phyloP scores from a whole-genome alignment of 2,888 invertebrate genomes.

The Hedychridium roseum region DNA sequence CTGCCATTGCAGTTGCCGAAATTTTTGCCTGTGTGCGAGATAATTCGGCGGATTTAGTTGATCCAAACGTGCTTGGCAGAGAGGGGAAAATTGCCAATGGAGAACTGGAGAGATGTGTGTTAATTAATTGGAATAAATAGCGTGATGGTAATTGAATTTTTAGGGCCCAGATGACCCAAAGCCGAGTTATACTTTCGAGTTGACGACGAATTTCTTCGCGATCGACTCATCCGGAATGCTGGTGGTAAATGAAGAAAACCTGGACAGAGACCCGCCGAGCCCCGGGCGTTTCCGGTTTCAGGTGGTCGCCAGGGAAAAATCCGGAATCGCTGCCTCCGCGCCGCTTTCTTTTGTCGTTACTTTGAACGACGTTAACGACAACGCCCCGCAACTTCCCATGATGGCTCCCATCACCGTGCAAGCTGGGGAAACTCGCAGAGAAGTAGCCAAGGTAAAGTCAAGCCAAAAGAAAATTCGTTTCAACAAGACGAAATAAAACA shows the following conservation, averaged over 20 bases:
- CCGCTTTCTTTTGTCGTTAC: conserved; percentile 81
- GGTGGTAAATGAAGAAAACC: conserved; percentile 81
- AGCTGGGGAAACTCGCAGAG: conserved; percentile 76
- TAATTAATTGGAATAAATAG: too few species aligned
- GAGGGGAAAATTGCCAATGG: too few species aligned
- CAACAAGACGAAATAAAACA: too few species aligned
- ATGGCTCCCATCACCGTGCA: conserved; percentile 83
- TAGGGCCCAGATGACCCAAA: conserved; percentile 82
- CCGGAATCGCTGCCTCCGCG: conserved; percentile 81
- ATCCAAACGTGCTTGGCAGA: too few species aligned
- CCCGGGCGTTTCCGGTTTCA: conserved; percentile 86
- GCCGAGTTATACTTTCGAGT: conserved; percentile 81
- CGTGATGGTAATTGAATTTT: conserved; percentile 34
- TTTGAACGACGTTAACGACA: conserved; percentile 85
- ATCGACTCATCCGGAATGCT: conserved; percentile 78
- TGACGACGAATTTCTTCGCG: conserved; percentile 84
- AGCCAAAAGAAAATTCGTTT: too few species aligned
- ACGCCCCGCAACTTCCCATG: conserved; percentile 82
- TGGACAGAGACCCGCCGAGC: conserved; percentile 88
- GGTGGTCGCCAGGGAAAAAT: conserved; percentile 84
- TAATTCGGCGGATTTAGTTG: too few species aligned
- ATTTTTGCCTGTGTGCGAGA: too few species aligned
- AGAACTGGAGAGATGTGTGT: too few species aligned
- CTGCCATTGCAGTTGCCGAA: too few species aligned
- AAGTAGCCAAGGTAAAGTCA: conserved; percentile 77